A percentile compares a stretch with the other conserved stretches of the same genome.
These are phyloP conservation scores for Tarsius wallacei DNA, from an alignment of 2,797 vertebrate species.

Conservation along the genomic window DNA sequence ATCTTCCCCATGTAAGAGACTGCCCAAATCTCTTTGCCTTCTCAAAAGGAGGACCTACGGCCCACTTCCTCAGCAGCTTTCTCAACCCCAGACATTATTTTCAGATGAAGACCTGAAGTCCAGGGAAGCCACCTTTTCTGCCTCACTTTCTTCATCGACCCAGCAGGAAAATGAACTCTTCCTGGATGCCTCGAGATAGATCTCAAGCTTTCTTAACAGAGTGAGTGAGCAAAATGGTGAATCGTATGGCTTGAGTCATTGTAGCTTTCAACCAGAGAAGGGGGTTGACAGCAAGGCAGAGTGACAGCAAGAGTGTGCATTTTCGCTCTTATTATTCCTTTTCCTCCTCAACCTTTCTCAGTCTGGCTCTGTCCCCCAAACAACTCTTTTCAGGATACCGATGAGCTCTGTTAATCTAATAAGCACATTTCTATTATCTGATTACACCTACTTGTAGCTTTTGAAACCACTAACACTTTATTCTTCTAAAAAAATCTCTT, in stretches of 20 bases:
- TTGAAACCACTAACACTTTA: not conserved
- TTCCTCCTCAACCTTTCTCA: not conserved
- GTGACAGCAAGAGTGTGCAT: not conserved
- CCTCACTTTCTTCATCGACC: not conserved
- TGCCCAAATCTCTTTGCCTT: not conserved
- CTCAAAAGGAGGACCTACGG: not conserved
- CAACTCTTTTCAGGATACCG: not conserved
- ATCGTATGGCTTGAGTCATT: not conserved
- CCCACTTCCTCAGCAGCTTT: not conserved
- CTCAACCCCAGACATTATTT: not conserved
- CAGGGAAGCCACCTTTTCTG: not conserved
- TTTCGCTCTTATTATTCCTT: not conserved
- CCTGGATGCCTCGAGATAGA: not conserved
- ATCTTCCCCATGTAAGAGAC: not conserved
- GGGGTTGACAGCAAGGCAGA: not conserved
- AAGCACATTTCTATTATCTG: not conserved
- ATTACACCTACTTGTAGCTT: not conserved
- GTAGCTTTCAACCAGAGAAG: not conserved
- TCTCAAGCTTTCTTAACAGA: not conserved
- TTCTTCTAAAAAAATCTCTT: constrained; percentile 42
- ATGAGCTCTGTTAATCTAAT: not conserved
- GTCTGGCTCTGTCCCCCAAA: not conserved
- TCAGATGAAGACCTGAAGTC: not conserved
- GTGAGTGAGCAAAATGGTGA: not conserved
- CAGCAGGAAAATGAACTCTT: not conserved